Conservation (phyloP, 2,888 invertebrate species). For the Thysanoteuthis rhombus region DNA sequence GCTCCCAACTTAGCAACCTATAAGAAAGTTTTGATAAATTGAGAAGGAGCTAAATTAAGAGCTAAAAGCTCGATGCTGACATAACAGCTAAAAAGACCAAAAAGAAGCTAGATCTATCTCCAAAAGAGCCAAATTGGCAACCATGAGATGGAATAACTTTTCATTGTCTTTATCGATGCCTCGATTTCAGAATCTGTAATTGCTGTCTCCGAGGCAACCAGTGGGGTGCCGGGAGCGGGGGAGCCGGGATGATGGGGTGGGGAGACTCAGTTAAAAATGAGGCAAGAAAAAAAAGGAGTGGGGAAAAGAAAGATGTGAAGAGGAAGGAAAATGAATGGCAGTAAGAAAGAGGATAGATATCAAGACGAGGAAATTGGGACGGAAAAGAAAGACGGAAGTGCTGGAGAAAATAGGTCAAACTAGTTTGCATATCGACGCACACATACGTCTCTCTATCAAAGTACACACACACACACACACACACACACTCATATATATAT, state of each 20-base stretch:
- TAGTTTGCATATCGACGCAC: neutral
- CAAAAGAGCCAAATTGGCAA: too few species aligned
- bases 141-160: neutral
- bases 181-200: neutral
- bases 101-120: too few species aligned
- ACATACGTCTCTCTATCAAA: neutral
- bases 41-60: too few species aligned
- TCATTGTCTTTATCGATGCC: neutral
- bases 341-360: too few species aligned
- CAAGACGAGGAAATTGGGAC: too few species aligned
- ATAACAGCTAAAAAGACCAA: too few species aligned
- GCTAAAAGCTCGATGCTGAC: too few species aligned
- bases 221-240: neutral
- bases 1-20: too few species aligned
- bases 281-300: accelerated
- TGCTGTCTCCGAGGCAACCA: neutral
- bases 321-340: neutral
- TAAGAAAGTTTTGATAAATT: too few species aligned
- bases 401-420: neutral
- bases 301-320: accelerated
- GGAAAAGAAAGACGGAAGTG: neutral
- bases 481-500: neutral
- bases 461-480: neutral
- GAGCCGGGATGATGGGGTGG: neutral
- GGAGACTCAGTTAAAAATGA: neutral